Base-by-base conservation (phyloP, 1,140 invertebrate species). In the Trinorchestia longiramus region DNA sequence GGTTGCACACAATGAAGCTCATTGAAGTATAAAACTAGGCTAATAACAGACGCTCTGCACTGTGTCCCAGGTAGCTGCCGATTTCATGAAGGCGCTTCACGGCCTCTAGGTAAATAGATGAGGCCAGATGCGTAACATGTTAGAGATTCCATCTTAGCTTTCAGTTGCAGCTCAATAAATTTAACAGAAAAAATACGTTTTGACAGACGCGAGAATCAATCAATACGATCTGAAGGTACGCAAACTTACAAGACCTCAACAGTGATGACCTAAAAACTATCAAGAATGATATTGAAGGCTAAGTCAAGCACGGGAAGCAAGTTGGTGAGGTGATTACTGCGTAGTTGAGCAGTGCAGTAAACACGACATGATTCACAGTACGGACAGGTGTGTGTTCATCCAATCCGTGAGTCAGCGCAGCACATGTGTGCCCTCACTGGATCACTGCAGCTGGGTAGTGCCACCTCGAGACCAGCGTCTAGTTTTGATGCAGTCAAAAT, bases 391-490 rank as follows among this genome's bases (percentile, higher is more conserved):
- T 77, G 62, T 77, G 62, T 77, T 77, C 62, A 77, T 15, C 28
- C 62, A 77, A 77, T 36, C 62, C 11, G 28, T 77, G 62, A 77
- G 62, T 77, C 62, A 77, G 62, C 62, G 62, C 62, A 11, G 28
- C 62, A 77, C 62, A 77, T 77, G 62, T 77, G 62, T 77, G 62
- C 62, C 62, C 62, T 77, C 62, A 77, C 62, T 77, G 62, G 62
- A 77, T 28, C 36, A 28, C 62, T 3, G 15, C 36, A n/a, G n/a
- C n/a, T n/a, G n/a, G n/a, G n/a, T n/a, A n/a, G n/a, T 19, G 6
- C 6, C 47, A 53, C 47, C 47, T 53, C 47, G 47, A 19, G 47
- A n/a, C 19, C 47, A 53, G 6, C 6, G 47, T 53, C 47, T 53
- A 53, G 6, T 53, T n/a, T n/a, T n/a, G 6, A 53, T 19, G 47